These are phyloP conservation scores for Melanotaenia parkinsoni DNA, from an alignment of 2,797 vertebrate genomes.

Conservation along the genomic window DNA sequence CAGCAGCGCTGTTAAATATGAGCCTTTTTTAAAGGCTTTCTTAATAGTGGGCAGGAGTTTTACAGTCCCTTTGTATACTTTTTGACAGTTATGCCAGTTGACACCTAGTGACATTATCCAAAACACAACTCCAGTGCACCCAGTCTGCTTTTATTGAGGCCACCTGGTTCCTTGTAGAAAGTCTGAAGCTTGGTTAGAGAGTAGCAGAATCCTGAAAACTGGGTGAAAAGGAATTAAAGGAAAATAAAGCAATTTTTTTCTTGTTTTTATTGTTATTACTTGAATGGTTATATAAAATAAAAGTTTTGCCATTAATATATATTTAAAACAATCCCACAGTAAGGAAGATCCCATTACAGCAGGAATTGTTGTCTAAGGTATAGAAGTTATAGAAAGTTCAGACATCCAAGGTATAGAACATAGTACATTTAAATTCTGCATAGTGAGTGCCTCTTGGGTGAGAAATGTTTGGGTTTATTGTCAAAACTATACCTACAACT, in stretches of 20 bases:
- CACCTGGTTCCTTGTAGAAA: conserved; percentile 68
- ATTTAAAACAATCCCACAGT: no score
- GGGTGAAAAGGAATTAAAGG: conserved; percentile 22
- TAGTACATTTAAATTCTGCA: no score
- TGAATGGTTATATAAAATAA: not conserved
- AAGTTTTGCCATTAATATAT: no score
- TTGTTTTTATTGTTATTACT: not conserved
- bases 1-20: conserved; percentile 70
- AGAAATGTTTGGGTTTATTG: no score
- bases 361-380: no score
- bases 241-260: not conserved
- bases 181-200: conserved; percentile 31
- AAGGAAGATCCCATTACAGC: no score
- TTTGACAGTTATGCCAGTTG: conserved; percentile 70
- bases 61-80: conserved; percentile 54
- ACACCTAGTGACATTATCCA: conserved; percentile 73
- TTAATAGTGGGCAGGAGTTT: conserved; percentile 67
- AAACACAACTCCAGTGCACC: conserved; percentile 57
- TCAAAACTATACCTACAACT: no score
- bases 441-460: no score
- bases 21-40: conserved; percentile 73
- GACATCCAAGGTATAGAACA: no score
- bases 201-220: conserved; percentile 25
- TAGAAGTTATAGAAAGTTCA: no score
- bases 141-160: conserved; percentile 71